These are phyloP conservation scores for Struthidea cinerea DNA, from an alignment of 2,113 vertebrate genomes.

Conservation along the genomic window DNA sequence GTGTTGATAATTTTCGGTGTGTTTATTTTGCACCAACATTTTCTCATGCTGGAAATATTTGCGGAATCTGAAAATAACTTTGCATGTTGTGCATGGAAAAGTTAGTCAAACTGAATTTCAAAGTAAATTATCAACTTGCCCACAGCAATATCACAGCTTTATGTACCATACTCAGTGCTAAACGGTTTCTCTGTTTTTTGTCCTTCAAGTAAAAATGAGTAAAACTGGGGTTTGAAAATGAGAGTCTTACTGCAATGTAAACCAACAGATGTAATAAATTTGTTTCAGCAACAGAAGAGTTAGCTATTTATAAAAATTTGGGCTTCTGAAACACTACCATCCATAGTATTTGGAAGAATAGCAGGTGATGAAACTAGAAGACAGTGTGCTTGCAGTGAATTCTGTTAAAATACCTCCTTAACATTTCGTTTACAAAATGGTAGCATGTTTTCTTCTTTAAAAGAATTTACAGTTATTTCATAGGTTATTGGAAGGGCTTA, in stretches of 20 bases:
- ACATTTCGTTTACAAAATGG: background rate
- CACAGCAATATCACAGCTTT: background rate
- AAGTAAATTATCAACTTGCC: background rate
- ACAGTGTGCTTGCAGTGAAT: background rate
- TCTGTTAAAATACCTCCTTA: background rate
- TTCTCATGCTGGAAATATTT: background rate
- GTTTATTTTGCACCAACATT: background rate
- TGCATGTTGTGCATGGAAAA: background rate
- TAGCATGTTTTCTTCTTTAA: background rate
- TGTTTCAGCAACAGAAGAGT: background rate
- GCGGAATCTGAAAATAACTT: background rate
- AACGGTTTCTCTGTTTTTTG: background rate
- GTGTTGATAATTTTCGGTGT: background rate
- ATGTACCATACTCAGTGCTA: background rate
- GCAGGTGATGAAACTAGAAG: background rate
- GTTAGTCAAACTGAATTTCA: background rate
- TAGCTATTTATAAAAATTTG: background rate
- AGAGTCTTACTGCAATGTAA: background rate
- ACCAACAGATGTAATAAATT: background rate
- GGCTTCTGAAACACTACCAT: background rate
- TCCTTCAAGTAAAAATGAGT: background rate
- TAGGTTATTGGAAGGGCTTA: background rate
- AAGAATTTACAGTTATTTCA: rapidly evolving
- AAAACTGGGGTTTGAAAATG: background rate
- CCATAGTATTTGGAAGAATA: background rate